Base-by-base conservation (phyloP, 23 tunicate genomes). In the Ciona savignyi region DNA sequence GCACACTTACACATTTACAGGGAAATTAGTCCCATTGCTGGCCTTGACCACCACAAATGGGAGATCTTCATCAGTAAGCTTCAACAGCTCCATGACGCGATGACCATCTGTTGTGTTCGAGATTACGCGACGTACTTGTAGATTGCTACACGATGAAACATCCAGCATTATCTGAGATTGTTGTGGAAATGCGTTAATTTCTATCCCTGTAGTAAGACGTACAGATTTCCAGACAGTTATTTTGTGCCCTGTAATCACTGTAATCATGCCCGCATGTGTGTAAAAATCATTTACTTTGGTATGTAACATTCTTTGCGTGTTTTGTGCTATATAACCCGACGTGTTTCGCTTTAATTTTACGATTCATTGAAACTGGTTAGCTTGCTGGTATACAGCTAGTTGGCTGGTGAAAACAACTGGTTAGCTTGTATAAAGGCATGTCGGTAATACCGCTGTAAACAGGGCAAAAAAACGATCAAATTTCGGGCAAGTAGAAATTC, bases 121-220 rank as follows among this genome's bases (percentile, higher is more conserved):
- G 31, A 60, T 48, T 20, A 83, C 77, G 51, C 85, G 65, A 4
- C 97, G 77, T 6, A 84, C 81, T 1, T 67, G n/a, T 22, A 90
- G 78, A 62, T 90, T 90, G 62, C 42, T 70, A 61, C 90, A 90
- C 11, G 97, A 78, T 4, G 97, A 90, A 48, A 66, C 78, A 62
- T 90, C 97, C 51, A 90, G 77, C 33, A 78, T 90, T 60, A 90
- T 70, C 97, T 90, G 72, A n/a, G 25, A 67, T n/a, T n/a, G n/a
- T n/a, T n/a, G n/a, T n/a, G n/a, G n/a, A n/a, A n/a, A n/a, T n/a
- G n/a, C n/a, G n/a, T n/a, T n/a, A n/a, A n/a, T n/a, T n/a, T n/a
- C n/a, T n/a, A n/a, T n/a, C n/a, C n/a, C n/a, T n/a, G n/a, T n/a
- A n/a, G n/a, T n/a, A n/a, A n/a, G n/a, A n/a, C n/a, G n/a, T n/a